These are phyloP conservation scores for Dryobota labecula DNA, from an alignment of 2,888 invertebrate species.

Conservation along the genomic window DNA sequence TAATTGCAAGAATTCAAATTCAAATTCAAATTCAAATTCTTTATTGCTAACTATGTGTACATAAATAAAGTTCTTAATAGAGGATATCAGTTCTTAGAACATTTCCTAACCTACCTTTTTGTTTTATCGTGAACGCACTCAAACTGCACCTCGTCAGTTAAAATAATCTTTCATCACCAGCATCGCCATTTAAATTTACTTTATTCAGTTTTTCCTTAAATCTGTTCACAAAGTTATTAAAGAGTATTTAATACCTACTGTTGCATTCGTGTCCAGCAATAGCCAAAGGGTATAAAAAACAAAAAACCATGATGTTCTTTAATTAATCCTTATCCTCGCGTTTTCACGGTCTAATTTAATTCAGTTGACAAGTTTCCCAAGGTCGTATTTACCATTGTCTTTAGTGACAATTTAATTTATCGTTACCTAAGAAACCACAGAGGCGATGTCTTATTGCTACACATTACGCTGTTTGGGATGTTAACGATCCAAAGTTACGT, in stretches of 20 bases:
- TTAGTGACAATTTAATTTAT: constrained; percentile 31
- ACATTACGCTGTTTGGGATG: constrained; percentile 20
- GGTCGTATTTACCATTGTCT: constrained; percentile 27
- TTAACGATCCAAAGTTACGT: constrained; percentile 16
- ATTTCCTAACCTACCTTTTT: too few relatives aligned
- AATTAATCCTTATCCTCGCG: too few relatives aligned
- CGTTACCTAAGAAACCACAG: neutral
- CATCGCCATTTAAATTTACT: too few relatives aligned
- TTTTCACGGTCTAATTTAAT: constrained; percentile 21
- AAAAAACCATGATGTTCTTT: too few relatives aligned
- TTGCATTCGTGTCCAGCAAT: neutral
- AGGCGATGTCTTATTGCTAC: constrained; percentile 14
- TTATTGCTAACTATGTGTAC: too few relatives aligned
- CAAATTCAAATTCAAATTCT: too few relatives aligned
- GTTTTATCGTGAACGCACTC: neutral
- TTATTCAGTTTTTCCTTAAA: neutral
- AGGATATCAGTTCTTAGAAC: too few relatives aligned
- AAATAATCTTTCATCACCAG: neutral
- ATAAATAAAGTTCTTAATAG: too few relatives aligned
- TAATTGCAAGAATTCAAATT: too few relatives aligned
- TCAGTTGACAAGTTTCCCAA: neutral
- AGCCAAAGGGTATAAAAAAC: too few relatives aligned
- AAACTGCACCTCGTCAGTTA: neutral
- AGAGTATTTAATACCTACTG: neutral
- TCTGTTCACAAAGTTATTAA: neutral